Base-by-base conservation (phyloP, 2,797 vertebrate genomes). In the Spinus olivaceus region DNA sequence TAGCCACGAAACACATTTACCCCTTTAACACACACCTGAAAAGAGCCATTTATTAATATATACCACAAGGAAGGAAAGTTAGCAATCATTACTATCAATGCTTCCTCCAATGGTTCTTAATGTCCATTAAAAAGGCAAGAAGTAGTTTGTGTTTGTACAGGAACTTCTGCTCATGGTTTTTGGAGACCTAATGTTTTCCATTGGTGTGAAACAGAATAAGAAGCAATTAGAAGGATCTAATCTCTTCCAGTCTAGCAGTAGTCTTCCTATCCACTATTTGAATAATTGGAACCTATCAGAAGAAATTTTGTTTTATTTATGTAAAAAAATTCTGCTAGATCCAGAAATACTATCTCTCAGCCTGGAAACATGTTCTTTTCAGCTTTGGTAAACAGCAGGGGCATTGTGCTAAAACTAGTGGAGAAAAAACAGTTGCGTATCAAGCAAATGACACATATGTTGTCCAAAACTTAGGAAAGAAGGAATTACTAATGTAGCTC, bases 1-100 rank as follows among this genome's bases (percentile, higher is more conserved):
- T 99, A 99, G 65, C 99, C 99, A 96, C 92, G 81, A 94, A 99
- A 99, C 32, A 99, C 99, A 81, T 98, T 99, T 97, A 99, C 88
- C 97, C 99, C 99, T 98, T 99, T 99, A 92, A 99, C 95, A 93
- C 99, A 99, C 66, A 99, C 97, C 99, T 99, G 92, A n/a, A 96
- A 86, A 81, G 10, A 90, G 32, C 8, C 17, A 50, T 42, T 56
- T 51, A n/a, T 96, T 83, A 95, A 22, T 19, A 14, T 6, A 51
- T 7, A 2, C 15, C 70, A 24, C 20, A 27, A 1, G 10, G 41
- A 76, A 86, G 27, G 16, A 22, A 82, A 64, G 18, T 76, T 47
- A 56, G 11, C 35, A 46, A 12, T 27, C 20, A 28, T 3, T 56
- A 5, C 50, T 77, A 77, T 25, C n/a, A 90, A 39, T 28, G 8